Conservation (phyloP, 1,140 invertebrate species). For the Pinna nobilis region DNA sequence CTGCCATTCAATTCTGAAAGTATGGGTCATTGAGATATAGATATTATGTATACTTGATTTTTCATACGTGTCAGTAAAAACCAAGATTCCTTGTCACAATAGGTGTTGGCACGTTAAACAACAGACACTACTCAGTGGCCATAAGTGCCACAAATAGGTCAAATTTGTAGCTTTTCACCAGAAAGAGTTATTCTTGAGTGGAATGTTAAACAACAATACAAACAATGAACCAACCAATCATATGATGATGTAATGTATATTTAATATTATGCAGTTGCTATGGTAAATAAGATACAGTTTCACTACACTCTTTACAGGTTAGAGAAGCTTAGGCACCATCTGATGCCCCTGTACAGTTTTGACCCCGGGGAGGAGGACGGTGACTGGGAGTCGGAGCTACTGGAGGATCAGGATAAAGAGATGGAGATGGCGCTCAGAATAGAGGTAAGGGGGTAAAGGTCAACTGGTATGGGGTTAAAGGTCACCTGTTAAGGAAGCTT, state of each 20-base stretch:
- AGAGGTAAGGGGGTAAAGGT: no score
- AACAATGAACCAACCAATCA: background rate
- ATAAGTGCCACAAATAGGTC: no score
- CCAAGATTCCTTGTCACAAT: no score
- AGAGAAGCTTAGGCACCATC: constrained; percentile 79
- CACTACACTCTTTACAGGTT: constrained; percentile 64
- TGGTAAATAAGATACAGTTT: background rate
- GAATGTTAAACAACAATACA: no score
- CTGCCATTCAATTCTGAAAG: background rate
- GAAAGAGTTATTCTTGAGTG: no score
- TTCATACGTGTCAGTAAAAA: no score
- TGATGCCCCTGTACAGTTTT: constrained; percentile 83
- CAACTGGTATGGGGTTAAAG: no score
- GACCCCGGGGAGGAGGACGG: constrained; percentile 80
- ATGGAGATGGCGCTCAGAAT: no score
- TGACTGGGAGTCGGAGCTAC: constrained; percentile 81
- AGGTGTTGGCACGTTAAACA: no score
- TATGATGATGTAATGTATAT: background rate
- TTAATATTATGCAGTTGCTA: background rate
- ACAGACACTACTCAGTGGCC: no score
- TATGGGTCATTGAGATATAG: background rate
- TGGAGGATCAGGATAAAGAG: constrained; percentile 71
- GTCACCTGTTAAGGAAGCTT: no score
- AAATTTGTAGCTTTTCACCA: no score
- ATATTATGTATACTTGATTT: background rate